Conservation (phyloP, 2,797 vertebrate species). For the Chelon labrosus region DNA sequence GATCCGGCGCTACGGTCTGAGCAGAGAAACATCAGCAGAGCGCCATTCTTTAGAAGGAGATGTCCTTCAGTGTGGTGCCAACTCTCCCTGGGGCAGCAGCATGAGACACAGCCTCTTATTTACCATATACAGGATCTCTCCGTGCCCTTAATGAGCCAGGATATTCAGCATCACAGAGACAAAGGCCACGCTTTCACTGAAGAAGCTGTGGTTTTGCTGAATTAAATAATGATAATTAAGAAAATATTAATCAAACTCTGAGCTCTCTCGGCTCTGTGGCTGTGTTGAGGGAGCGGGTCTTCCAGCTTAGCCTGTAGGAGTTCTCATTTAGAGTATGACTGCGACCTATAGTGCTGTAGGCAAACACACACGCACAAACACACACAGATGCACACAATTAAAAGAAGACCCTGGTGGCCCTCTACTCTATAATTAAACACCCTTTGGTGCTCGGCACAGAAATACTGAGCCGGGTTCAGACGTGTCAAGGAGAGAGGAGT, state of each 20-base stretch:
- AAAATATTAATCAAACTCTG: slow-evolving; percentile 85
- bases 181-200: slow-evolving; percentile 67
- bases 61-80: slow-evolving; percentile 83
- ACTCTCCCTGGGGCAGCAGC: slow-evolving; percentile 70
- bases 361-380: slow-evolving; percentile 52
- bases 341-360: slow-evolving; percentile 76
- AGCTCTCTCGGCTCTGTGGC: slow-evolving; percentile 60
- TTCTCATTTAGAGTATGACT: slow-evolving; percentile 76
- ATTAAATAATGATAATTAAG: slow-evolving; percentile 87
- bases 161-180: slow-evolving; percentile 66
- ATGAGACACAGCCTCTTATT: slow-evolving; percentile 77
- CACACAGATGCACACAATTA: slow-evolving; percentile 76
- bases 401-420: slow-evolving; percentile 78
- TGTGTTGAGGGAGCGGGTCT: slow-evolving; percentile 72
- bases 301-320: slow-evolving; percentile 84
- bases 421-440: slow-evolving; percentile 86
- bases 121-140: slow-evolving; percentile 81
- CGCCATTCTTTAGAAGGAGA: slow-evolving; percentile 76
- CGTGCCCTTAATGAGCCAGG: slow-evolving; percentile 79
- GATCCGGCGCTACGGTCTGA: slow-evolving; percentile 74
- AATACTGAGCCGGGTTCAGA: slow-evolving; percentile 68
- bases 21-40: slow-evolving; percentile 70
- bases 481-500: slow-evolving; percentile 64
- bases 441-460: slow-evolving; percentile 70
- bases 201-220: slow-evolving; percentile 67